A percentile compares a stretch with the other conserved stretches of the same genome.
phyloP scores from a whole-genome alignment of 30 jellyfish, hydroid and myxozoan species.

The Aurelia coerulea region DNA sequence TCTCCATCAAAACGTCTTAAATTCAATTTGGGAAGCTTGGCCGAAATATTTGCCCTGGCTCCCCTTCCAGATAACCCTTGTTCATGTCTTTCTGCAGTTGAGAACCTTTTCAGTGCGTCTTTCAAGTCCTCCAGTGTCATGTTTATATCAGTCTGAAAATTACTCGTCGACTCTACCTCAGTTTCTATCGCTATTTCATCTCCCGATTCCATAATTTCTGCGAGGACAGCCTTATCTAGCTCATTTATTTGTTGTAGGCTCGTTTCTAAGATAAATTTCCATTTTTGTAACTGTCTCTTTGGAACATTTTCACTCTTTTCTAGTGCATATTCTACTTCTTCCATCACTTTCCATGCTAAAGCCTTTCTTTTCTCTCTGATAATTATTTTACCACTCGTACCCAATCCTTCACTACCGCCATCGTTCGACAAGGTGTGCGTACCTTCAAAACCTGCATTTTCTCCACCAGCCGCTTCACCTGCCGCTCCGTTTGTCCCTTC shows the following conservation, averaged over 20 bases:
- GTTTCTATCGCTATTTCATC: slow-evolving; percentile 10
- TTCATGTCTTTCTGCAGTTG: too few species aligned
- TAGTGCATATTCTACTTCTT: background rate
- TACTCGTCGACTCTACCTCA: background rate
- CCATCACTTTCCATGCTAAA: background rate
- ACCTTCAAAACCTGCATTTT: slow-evolving; percentile 16
- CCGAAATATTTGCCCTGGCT: background rate
- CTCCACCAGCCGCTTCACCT: slow-evolving; percentile 1
- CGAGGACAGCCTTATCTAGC: background rate
- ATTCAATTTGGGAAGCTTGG: background rate
- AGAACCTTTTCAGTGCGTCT: too few species aligned
- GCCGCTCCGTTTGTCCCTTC: slow-evolving; percentile 14
- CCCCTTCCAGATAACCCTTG: background rate
- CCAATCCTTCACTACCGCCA: slow-evolving; percentile 12
- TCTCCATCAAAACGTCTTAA: slow-evolving; percentile 2
- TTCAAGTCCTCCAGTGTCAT: slow-evolving; percentile 1
- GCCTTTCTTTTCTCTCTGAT: slow-evolving; percentile 15
- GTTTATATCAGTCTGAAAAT: background rate
- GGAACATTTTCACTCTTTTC: background rate
- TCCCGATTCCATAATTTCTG: slow-evolving; percentile 3
- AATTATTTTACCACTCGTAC: slow-evolving; percentile 9
- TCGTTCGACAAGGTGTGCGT: slow-evolving; percentile 11
- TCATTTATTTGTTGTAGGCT: slow-evolving; percentile 1
- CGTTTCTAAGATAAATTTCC: slow-evolving; percentile 18
- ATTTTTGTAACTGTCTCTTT: background rate